Conservation (phyloP, 2,888 invertebrate genomes). For the Rhagium mordax region DNA sequence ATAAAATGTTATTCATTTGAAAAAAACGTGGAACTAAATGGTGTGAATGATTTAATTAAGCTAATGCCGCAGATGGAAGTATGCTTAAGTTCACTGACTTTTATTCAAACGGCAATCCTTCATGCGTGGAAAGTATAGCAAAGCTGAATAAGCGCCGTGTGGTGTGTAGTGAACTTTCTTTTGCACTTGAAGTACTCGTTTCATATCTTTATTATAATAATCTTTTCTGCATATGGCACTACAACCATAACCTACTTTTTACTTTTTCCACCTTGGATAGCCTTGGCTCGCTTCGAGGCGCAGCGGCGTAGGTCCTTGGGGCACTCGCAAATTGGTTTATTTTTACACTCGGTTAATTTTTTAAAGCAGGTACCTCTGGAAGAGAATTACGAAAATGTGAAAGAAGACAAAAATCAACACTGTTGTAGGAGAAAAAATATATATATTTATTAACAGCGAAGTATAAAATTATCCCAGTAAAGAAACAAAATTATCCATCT, state of each 20-base stretch:
- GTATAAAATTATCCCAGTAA: too few species aligned
- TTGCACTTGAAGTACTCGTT: conserved; percentile 12
- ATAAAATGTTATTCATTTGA: not conserved
- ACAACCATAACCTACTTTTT: conserved; percentile 54
- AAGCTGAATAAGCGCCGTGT: conserved; percentile 11
- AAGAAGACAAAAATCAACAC: too few species aligned
- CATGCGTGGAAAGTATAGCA: conserved; percentile 18
- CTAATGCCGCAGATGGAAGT: conserved; percentile 31
- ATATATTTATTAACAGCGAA: too few species aligned
- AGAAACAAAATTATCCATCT: too few species aligned
- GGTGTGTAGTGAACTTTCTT: conserved; percentile 22
- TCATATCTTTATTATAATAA: conserved; percentile 8
- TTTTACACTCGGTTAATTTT: too few species aligned
- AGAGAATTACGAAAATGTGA: too few species aligned
- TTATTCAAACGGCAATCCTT: conserved; percentile 29
- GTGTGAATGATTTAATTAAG: conserved; percentile 36
- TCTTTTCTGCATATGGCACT: conserved; percentile 43
- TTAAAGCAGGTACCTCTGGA: too few species aligned
- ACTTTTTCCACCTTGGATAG: conserved; percentile 47
- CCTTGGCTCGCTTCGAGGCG: conserved; percentile 33
- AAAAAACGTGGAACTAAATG: conserved; percentile 4
- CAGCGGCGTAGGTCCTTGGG: conserved; percentile 8
- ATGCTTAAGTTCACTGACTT: conserved; percentile 32
- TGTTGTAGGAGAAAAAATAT: too few species aligned
- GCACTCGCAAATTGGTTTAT: not conserved